A percentile compares a stretch with the other conserved stretches of the same genome.
Evolutionary conservation across 2,797 vertebrate genomes (phyloP).

Genomic region (Gymnoscopelus microlampas): DNA sequence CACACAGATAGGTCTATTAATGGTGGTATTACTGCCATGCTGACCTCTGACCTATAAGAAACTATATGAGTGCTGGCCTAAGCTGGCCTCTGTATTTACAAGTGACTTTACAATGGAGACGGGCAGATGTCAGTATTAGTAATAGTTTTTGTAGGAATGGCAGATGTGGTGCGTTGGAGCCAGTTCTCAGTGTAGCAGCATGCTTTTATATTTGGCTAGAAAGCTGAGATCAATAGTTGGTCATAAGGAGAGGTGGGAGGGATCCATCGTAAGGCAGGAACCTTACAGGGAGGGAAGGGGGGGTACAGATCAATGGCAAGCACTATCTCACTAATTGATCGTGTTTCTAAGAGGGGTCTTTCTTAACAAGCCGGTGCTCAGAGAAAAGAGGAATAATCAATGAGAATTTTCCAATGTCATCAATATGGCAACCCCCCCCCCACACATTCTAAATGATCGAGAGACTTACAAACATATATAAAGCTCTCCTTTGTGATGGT

Average conservation of each 20-base stretch:
- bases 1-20: slow-evolving; percentile 64
- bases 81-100: slow-evolving; percentile 74
- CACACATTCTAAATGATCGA: slow-evolving; percentile 39
- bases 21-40: slow-evolving; percentile 63
- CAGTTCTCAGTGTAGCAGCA: slow-evolving; percentile 50
- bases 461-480: slow-evolving; percentile 19
- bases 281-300: slow-evolving; percentile 43
- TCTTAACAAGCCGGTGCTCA: slow-evolving; percentile 78
- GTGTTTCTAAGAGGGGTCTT: slow-evolving; percentile 77
- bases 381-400: slow-evolving; percentile 82
- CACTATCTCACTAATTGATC: slow-evolving; percentile 87
- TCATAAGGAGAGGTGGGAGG: slow-evolving; percentile 71
- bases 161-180: slow-evolving; percentile 41
- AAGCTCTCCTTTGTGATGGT: slow-evolving; percentile 2
- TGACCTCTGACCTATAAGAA: slow-evolving; percentile 70
- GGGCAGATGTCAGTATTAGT: slow-evolving; percentile 76
- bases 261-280: slow-evolving; percentile 67
- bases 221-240: slow-evolving; percentile 78
- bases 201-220: slow-evolving; percentile 73
- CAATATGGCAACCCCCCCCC: slow-evolving; percentile 65
- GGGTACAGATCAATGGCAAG: slow-evolving; percentile 76
- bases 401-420: slow-evolving; percentile 80
- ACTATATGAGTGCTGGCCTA: slow-evolving; percentile 73
- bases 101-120: slow-evolving; percentile 75
- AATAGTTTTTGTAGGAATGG: slow-evolving; percentile 41